Evolutionary conservation across 2,113 vertebrate species (phyloP).

Genomic region (Psammodynastes pulverulentus): DNA sequence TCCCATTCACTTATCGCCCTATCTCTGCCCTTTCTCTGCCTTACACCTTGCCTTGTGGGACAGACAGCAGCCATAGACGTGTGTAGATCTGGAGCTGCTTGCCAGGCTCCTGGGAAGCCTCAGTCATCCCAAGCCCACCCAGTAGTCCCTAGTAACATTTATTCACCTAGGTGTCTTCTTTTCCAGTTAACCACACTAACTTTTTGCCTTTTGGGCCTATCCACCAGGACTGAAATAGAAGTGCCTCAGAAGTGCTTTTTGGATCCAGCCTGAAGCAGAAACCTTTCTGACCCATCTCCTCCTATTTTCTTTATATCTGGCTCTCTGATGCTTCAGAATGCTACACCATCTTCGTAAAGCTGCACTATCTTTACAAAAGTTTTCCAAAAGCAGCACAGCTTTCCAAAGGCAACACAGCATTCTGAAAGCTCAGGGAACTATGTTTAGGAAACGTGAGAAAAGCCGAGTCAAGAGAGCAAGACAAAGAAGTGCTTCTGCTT

Average conservation of each 20-base stretch:
- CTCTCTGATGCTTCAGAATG: not conserved
- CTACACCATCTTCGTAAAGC: not conserved
- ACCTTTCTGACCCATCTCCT: not conserved
- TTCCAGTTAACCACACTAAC: not conserved
- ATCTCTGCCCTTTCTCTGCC: not conserved
- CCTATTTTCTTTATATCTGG: not conserved
- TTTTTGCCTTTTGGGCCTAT: not conserved
- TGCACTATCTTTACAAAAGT: not conserved
- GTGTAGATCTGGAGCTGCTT: not conserved
- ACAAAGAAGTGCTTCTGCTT: not conserved
- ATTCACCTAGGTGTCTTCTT: not conserved
- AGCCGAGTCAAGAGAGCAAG: not conserved
- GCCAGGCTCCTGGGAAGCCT: not conserved
- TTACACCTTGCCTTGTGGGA: not conserved
- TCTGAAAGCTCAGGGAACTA: not conserved
- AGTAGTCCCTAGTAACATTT: not conserved
- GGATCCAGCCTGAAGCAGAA: not conserved
- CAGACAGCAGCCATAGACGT: not conserved
- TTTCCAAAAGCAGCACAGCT: not conserved
- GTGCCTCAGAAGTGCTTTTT: not conserved
- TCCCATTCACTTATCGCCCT: not conserved
- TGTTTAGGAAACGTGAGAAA: not conserved
- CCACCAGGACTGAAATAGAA: not conserved
- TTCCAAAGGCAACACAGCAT: not conserved
- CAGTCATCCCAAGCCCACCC: not conserved